Conservation (phyloP, 2,113 vertebrate species). For the Ailurus styani region DNA sequence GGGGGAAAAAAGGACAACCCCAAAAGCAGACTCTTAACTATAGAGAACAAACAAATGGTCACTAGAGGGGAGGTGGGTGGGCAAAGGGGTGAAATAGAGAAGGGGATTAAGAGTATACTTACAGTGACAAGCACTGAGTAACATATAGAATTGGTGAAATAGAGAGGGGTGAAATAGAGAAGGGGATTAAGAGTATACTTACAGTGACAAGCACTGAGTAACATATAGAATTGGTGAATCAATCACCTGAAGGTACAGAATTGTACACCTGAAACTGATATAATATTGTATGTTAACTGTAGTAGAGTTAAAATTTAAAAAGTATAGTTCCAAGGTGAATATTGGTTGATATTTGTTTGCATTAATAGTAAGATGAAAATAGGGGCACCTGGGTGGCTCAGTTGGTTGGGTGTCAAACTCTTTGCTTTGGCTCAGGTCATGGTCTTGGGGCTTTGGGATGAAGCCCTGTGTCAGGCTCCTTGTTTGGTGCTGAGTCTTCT, state of each 20-base stretch:
- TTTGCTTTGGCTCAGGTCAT: not conserved
- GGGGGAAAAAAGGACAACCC: not conserved
- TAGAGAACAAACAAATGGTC: not conserved
- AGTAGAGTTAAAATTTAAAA: not conserved
- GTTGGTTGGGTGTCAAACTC: not conserved
- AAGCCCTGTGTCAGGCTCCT: not conserved
- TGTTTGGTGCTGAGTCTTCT: not conserved
- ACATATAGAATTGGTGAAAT: not conserved
- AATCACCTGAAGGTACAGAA: too few species aligned
- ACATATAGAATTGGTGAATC: not conserved
- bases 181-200: not conserved
- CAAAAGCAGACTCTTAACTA: not conserved
- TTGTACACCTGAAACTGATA: not conserved
- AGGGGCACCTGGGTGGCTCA: not conserved
- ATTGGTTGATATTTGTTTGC: conserved; percentile 15
- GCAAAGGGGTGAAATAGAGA: not conserved
- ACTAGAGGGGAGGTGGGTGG: not conserved
- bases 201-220: not conserved
- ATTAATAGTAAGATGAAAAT: not conserved
- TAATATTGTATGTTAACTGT: not conserved
- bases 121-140: not conserved
- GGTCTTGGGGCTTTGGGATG: not conserved
- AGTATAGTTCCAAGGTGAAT: not conserved
- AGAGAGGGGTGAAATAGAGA: not conserved
- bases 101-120: not conserved